Base-by-base conservation (phyloP, 1,140 invertebrate genomes). In the Zaprionus ghesquierei region DNA sequence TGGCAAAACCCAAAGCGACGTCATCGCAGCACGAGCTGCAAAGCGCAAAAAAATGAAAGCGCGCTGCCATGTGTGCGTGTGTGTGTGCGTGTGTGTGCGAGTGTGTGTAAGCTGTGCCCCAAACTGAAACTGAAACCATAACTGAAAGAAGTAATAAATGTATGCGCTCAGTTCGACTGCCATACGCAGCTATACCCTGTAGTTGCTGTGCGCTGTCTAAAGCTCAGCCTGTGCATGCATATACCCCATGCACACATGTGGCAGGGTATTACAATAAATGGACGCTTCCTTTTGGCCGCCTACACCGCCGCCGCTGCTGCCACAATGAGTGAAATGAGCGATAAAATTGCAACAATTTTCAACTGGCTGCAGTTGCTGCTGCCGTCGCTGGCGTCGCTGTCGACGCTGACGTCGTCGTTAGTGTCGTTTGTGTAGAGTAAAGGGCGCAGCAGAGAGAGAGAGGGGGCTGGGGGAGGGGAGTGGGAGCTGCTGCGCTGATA, bases 281-380 rank as follows among this genome's bases (percentile, higher is more conserved):
- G 20, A 33, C 54, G 23, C 25, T 60, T 61, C 35, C 27, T 29
- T 65, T 9, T 22, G 18, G 44, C 53, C 23, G 51, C 61, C 61
- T 51, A 50, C 44, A 31, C 58, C 29, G 54, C 31, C 46, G 54
- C 13, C 23, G 10, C 22, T 6, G 27, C 54, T 20, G 35, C 12
- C 62, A 63, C 72, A 76, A 63, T 87, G 73, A 82, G 79, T 84
- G 84, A 89, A 89, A 89, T 89, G 79, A 89, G 84, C 85, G 74
- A 87, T 87, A 87, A 87, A 87, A 87, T 87, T 87, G 82, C 82
- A 87, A 87, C 82, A 87, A 87, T 87, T 87, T 84, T 69, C 75
- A 41, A 87, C 77, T 85, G 56, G 50, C 55, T 54, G 38, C 79
- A 25, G 35, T 31, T 33, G 20, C 25, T 20, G 23, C 50, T 23